Base-by-base conservation (phyloP, 2,797 vertebrate species). In the Sebastes matsubarae region DNA sequence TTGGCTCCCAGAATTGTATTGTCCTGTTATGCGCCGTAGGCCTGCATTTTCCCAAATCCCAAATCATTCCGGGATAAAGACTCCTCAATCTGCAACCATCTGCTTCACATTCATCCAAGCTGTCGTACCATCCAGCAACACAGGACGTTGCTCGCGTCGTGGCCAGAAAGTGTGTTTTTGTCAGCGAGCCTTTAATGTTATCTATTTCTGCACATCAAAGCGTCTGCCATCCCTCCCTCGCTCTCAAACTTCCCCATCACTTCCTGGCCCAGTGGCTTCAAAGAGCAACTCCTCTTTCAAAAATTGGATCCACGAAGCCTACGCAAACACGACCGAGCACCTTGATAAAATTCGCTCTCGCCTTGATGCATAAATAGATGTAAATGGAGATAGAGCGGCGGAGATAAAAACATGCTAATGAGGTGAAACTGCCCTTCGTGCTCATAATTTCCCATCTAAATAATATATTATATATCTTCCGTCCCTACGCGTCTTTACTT, bases 131-230 rank as follows among this genome's bases (percentile, higher is more conserved):
- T 79, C 57, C 67, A 76, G 32, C 42, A 73, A 72, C 42, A 50
- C 65, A 63, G 82, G 52, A 58, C 50, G 8, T 61, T 1, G 72
- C 68, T 64, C 57, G 46, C 16, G 72, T 12, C 27, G 50, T 57
- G 77, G 75, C 69, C 80, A 85, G 68, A 77, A 72, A 83, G 75
- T 63, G 71, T 64, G 46, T 79, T 81, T 85, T 83, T 61, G 73
- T 74, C 66, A 68, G 77, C 7, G 1, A 75, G 79, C 79, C 87
- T 89, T 89, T 92, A 88, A 93, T 92, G 88, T 85, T 89, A 83
- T 88, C 88, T 90, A 88, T 94, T 92, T 88, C 81, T 88, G 87
- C 77, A 95, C 91, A 91, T 95, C 92, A 95, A 94, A 94, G 93
- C 46, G 0, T 63, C 38, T 29, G 29, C 75, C 80, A 42, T 68